A percentile compares a stretch with the other conserved stretches of the same genome.
Evolutionary conservation across 2,113 vertebrate genomes (phyloP).

Genomic region (Apodemus speciosus): DNA sequence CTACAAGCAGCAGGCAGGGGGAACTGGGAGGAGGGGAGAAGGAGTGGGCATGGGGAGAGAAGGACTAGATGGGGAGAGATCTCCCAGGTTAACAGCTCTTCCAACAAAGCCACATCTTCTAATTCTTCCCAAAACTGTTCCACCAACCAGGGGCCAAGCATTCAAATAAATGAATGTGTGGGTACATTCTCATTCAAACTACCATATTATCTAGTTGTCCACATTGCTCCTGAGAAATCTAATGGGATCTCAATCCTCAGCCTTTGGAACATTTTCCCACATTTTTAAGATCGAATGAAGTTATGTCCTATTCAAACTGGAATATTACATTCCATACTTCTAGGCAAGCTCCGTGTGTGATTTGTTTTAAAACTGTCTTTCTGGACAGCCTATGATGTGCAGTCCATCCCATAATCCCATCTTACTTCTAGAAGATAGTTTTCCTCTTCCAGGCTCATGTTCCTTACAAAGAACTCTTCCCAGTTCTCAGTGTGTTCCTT

Average conservation of each 20-base stretch:
- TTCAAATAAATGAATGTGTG: not conserved
- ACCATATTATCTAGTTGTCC: not conserved
- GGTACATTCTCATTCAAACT: not conserved
- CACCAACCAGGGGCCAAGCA: not conserved
- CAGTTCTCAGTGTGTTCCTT: not conserved
- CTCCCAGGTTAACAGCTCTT: not conserved
- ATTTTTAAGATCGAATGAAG: not conserved
- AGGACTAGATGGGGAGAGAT: not conserved
- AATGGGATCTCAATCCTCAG: not conserved
- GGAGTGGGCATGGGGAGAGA: not conserved
- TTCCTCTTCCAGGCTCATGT: not conserved
- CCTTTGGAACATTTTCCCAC: not conserved
- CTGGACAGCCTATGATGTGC: not conserved
- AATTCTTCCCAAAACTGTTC: not conserved
- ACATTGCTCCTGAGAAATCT: not conserved
- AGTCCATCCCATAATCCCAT: not conserved
- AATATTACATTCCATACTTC: not conserved
- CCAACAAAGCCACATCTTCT: not conserved
- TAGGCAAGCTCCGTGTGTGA: not conserved
- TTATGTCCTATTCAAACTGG: not conserved
- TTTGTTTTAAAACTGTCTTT: not conserved
- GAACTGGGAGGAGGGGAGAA: not conserved
- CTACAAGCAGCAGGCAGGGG: not conserved
- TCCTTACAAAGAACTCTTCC: constrained; percentile 6
- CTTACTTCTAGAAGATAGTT: not conserved